phyloP scores from a whole-genome alignment of 2,797 vertebrate genomes.

The Mus spretus region DNA sequence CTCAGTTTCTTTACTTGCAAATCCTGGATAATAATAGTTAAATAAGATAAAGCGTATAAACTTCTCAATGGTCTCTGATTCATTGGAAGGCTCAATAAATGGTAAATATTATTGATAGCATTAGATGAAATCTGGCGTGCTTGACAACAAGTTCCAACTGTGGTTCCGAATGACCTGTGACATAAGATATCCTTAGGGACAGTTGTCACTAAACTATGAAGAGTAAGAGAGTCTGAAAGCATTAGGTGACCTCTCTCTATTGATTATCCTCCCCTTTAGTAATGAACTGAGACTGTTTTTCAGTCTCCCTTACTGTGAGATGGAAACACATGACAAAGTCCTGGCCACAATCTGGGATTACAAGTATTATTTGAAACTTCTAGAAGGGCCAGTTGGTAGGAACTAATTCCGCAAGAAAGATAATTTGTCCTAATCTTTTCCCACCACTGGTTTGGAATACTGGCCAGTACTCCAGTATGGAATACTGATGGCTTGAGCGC shows the following conservation, averaged over 20 bases:
- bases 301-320: background rate
- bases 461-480: background rate
- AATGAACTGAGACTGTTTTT: constrained; percentile 7
- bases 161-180: background rate
- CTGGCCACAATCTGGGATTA: background rate
- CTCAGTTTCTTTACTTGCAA: constrained; percentile 32
- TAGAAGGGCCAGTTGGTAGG: background rate
- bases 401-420: background rate
- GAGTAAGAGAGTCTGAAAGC: background rate
- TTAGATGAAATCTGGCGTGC: background rate
- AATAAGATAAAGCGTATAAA: constrained; percentile 2
- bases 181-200: background rate
- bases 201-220: background rate
- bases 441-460: background rate
- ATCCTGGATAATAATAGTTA: background rate
- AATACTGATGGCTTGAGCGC: background rate
- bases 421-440: background rate
- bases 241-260: background rate
- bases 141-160: background rate
- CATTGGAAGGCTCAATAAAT: background rate
- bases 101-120: background rate
- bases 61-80: background rate
- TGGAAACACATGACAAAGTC: background rate
- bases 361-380: background rate
- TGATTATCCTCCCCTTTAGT: background rate